Percentiles rank a stretch among this genome's conserved stretches.
Evolutionary conservation across 2,113 vertebrate species (phyloP).

Genomic region (Orcinus orca): DNA sequence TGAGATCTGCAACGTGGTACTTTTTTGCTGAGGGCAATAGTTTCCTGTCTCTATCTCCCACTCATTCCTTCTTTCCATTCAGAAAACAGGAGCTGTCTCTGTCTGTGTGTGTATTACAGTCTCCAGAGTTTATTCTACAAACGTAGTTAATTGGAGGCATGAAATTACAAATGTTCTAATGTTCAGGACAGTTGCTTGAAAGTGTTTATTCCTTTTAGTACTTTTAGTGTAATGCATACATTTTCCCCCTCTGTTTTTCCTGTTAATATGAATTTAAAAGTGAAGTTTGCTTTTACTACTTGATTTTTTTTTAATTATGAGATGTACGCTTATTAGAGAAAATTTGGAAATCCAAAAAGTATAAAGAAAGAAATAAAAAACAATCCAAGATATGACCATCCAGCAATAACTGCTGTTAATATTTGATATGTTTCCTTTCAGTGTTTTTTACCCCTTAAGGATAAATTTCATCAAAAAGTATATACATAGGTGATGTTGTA

Average conservation of each 20-base stretch:
- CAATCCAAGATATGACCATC: background rate
- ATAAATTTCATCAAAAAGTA: background rate
- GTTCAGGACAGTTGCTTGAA: background rate
- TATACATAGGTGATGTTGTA: background rate
- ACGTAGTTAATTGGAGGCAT: background rate
- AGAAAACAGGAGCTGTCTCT: constrained; percentile 24
- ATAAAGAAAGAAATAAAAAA: background rate
- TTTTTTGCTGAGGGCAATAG: background rate
- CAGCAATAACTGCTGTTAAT: background rate
- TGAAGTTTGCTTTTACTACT: constrained; percentile 19
- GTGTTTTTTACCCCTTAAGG: background rate
- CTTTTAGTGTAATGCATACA: background rate
- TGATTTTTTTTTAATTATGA: constrained; percentile 3
- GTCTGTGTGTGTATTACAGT: background rate
- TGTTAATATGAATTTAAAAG: background rate
- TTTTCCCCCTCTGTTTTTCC: background rate
- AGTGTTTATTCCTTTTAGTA: background rate
- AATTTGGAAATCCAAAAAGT: background rate
- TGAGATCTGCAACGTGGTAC: constrained; percentile 2
- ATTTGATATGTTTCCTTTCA: background rate
- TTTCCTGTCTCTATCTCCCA: background rate
- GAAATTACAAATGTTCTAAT: background rate
- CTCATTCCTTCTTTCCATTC: constrained; percentile 4
- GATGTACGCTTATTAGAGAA: background rate
- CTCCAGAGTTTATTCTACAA: constrained; percentile 1